A percentile compares a stretch with the other conserved stretches of the same genome.
Evolutionary conservation across 2,113 vertebrate genomes (phyloP).

Genomic region (Hippocampus guttulatus): DNA sequence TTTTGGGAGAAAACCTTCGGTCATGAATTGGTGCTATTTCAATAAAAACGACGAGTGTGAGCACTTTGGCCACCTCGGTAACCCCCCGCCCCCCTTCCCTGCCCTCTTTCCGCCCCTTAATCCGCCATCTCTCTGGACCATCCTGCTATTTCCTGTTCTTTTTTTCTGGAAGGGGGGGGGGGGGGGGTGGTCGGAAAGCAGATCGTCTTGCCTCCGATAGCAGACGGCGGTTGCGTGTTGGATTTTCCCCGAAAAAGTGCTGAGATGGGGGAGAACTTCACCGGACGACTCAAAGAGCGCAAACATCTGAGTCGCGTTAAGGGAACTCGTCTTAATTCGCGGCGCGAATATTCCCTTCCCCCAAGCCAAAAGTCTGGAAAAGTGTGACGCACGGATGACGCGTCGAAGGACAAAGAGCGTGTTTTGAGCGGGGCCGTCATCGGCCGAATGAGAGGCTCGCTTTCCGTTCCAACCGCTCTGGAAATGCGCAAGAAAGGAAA

Average conservation of each 20-base stretch:
- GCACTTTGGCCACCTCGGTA: constrained; percentile 8
- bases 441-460: neutral
- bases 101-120: constrained; percentile 27
- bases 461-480: neutral
- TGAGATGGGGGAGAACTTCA: constrained; percentile 53
- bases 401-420: neutral
- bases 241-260: constrained; percentile 57
- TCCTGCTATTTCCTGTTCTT: constrained; percentile 45
- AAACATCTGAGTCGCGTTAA: constrained; percentile 68
- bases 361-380: neutral
- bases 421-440: neutral
- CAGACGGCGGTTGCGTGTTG: constrained; percentile 40
- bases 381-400: constrained; percentile 2
- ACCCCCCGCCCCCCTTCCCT: constrained; percentile 26
- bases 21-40: neutral
- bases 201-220: constrained; percentile 21
- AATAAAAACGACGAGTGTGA: neutral
- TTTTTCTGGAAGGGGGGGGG: neutral
- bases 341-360: constrained; percentile 15
- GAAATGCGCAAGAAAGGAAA: no score
- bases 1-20: no score
- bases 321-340: constrained; percentile 55
- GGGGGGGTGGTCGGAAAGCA: constrained; percentile 26
- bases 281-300: constrained; percentile 41
- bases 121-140: constrained; percentile 25